These are phyloP conservation scores for Drosophila prostipennis DNA, from an alignment of 2,888 invertebrate species.

Conservation along the genomic window DNA sequence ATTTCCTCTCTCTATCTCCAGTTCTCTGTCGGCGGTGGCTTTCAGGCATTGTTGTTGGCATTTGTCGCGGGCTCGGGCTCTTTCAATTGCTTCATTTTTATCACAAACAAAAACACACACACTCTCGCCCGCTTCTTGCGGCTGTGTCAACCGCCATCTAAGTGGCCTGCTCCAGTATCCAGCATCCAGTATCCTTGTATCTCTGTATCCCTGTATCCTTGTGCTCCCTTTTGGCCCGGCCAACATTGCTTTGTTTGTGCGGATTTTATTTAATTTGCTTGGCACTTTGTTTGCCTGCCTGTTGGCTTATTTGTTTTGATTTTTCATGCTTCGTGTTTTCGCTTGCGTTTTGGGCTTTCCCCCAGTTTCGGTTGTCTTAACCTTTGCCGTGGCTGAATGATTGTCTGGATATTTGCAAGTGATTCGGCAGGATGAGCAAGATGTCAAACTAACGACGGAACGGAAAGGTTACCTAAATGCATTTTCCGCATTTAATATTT, in stretches of 20 bases:
- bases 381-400: conserved; percentile 18
- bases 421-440: conserved; percentile 2
- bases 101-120: conserved; percentile 41
- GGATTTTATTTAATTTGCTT: conserved; percentile 71
- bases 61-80: conserved; percentile 35
- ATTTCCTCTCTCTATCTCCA: conserved; percentile 18
- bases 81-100: conserved; percentile 59
- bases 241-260: conserved; percentile 42
- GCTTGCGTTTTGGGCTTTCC: conserved; percentile 27
- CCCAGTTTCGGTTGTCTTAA: conserved; percentile 23
- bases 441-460: neutral
- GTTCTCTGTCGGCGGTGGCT: conserved; percentile 15
- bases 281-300: conserved; percentile 61
- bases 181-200: conserved; percentile 16
- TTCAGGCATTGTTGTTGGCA: conserved; percentile 36
- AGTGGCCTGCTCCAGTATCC: conserved; percentile 42
- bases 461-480: conserved; percentile 2
- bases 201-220: conserved; percentile 14
- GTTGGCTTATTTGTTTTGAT: conserved; percentile 74
- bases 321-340: conserved; percentile 54
- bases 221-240: conserved; percentile 3
- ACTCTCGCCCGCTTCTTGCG: conserved; percentile 40
- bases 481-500: conserved; percentile 31
- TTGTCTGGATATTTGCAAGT: conserved; percentile 7
- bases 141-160: conserved; percentile 48